Evolutionary conservation across 2,797 vertebrate genomes (phyloP).

Genomic region (Takifugu rubripes): DNA sequence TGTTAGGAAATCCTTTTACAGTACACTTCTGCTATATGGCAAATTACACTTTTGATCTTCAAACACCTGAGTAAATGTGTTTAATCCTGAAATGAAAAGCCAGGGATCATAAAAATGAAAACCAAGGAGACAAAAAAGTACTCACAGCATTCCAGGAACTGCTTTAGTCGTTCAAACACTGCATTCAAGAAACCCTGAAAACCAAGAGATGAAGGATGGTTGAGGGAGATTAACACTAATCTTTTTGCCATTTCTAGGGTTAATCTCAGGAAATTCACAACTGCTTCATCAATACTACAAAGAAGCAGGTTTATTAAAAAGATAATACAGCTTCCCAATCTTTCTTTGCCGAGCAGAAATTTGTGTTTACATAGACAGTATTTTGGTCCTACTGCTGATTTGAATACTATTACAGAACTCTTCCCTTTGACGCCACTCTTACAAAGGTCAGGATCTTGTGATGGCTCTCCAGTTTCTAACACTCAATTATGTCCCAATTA

Average conservation of each 20-base stretch:
- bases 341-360: background rate
- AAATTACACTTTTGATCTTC: no score
- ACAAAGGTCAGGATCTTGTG: no score
- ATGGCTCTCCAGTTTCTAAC: no score
- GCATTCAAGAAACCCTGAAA: constrained; percentile 90
- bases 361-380: background rate
- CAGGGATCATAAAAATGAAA: constrained; percentile 24
- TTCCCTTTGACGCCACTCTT: background rate
- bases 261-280: constrained; percentile 34
- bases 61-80: constrained; percentile 10
- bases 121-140: constrained; percentile 52
- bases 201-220: constrained; percentile 50
- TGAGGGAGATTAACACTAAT: constrained; percentile 38
- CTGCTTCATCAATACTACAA: constrained; percentile 23
- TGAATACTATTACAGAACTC: background rate
- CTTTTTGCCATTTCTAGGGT: constrained; percentile 38
- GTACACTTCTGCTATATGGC: no score
- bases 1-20: no score
- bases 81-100: constrained; percentile 22
- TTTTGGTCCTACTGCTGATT: background rate
- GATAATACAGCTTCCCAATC: background rate
- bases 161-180: constrained; percentile 90
- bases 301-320: no score
- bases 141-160: constrained; percentile 96
- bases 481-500: no score